Base-by-base conservation (phyloP, 2,113 vertebrate species). In the Aythya baeri region DNA sequence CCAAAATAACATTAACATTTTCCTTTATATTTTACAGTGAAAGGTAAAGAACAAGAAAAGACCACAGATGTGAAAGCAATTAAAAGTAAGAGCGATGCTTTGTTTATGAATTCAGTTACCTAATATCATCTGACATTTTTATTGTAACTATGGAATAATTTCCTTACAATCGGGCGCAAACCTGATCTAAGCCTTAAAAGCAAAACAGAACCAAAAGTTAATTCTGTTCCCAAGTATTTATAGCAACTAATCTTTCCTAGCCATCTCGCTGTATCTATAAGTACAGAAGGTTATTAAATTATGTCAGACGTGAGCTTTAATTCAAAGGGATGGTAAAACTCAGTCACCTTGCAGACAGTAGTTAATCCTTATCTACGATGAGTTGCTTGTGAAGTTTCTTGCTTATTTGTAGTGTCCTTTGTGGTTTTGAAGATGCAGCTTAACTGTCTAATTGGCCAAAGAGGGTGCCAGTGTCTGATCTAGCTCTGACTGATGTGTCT, bases 31-130 rank as follows among this genome's bases (percentile, higher is more conserved):
- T 94, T 98, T 96, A 38, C 97, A 99, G 99, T 98, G 96, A 99
- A 99, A 99, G 98, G 98, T 98, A 99, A 98, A 98, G 99, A 99
- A 97, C 98, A 98, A 62, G 99, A 99, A 94, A 99, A 98, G 97
- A 97, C 96, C 86, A 94, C 98, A 50, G 99, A 99, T 97, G 96
- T 96, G 93, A 99, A 98, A 98, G 94, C 98, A 95, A 95, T 96
- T 96, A 98, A 98, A 99, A 98, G 99, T 99, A 98, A 98, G 98
- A 96, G 92, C 29, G 49, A 32, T 41, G 25, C 55, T 83, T 23
- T 74, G 20, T 49, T 32, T 88, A 6, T 66, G 44, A 79, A 80
- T 57, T 89, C 31, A 66, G n/a, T 21, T 91, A 34, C 72, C 25
- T 62, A 21, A 17, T 38, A 16, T 31, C 4, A 66, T 22, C 38